Evolutionary conservation across 1,140 invertebrate species (phyloP).

Genomic region (Euwallacea fornicatus): DNA sequence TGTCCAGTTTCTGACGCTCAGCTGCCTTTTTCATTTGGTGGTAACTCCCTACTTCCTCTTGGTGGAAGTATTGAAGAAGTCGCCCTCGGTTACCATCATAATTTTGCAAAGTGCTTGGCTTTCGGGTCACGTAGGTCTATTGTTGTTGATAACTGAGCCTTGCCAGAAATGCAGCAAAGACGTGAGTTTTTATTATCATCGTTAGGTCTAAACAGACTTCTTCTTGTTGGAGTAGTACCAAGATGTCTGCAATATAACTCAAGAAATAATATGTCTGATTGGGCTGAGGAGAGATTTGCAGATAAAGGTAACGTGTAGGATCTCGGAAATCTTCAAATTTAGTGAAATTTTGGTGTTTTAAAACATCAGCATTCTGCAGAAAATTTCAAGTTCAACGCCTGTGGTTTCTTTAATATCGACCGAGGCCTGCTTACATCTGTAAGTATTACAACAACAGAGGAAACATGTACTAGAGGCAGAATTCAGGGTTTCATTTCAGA

Average conservation of each 20-base stretch:
- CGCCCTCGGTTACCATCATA: constrained; percentile 49
- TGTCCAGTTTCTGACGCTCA: constrained; percentile 59
- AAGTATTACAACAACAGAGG: background rate
- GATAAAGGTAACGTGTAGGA: background rate
- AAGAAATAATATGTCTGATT: background rate
- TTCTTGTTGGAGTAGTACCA: background rate
- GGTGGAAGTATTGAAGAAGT: constrained; percentile 59
- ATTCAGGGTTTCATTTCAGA: background rate
- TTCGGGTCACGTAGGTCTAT: background rate
- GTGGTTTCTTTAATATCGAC: background rate
- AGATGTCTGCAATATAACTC: background rate
- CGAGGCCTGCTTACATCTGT: background rate
- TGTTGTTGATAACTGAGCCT: background rate
- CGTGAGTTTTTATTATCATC: background rate
- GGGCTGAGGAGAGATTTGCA: background rate
- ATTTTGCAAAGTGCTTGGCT: background rate
- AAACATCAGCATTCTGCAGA: constrained; percentile 56
- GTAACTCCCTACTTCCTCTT: constrained; percentile 73
- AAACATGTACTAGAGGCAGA: background rate
- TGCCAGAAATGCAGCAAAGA: background rate
- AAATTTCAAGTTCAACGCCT: background rate
- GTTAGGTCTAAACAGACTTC: background rate
- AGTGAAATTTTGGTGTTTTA: background rate
- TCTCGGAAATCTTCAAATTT: background rate
- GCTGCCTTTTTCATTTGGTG: constrained; percentile 68